These are phyloP conservation scores for Crematogaster levior DNA, from an alignment of 2,888 invertebrate genomes.

Conservation along the genomic window DNA sequence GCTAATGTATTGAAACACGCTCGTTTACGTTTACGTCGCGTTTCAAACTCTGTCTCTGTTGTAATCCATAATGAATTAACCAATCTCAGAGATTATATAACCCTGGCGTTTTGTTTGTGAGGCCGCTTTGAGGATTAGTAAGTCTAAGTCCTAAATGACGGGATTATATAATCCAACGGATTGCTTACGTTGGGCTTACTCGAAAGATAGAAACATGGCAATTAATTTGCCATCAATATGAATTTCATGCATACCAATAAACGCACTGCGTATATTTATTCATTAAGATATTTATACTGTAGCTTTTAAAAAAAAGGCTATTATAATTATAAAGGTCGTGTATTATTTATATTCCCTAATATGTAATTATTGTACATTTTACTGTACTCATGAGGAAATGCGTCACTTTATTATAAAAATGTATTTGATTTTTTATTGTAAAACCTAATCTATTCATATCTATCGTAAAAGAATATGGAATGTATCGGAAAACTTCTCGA, in stretches of 20 bases:
- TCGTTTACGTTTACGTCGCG: constrained; percentile 3
- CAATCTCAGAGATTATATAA: constrained; percentile 72
- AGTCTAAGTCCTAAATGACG: constrained; percentile 72
- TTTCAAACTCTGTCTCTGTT: constrained; percentile 47
- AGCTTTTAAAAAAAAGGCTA: no score
- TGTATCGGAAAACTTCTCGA: background rate
- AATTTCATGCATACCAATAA: constrained; percentile 14
- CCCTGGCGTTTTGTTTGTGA: constrained; percentile 72
- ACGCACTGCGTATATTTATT: background rate
- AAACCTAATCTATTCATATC: background rate
- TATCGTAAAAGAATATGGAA: background rate
- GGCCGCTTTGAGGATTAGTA: constrained; percentile 71
- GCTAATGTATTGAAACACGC: constrained; percentile 9
- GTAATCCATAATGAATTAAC: constrained; percentile 67
- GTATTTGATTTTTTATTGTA: background rate
- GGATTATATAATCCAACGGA: constrained; percentile 73
- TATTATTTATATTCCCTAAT: background rate
- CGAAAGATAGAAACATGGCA: constrained; percentile 66
- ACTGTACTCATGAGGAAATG: background rate
- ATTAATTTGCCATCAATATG: constrained; percentile 66
- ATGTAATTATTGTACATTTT: background rate
- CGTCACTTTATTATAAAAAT: background rate
- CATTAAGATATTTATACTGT: background rate
- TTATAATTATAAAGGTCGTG: no score
- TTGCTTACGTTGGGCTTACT: constrained; percentile 70